phyloP scores from a whole-genome alignment of 2,888 invertebrate genomes.

The Nomada goodeniana region DNA sequence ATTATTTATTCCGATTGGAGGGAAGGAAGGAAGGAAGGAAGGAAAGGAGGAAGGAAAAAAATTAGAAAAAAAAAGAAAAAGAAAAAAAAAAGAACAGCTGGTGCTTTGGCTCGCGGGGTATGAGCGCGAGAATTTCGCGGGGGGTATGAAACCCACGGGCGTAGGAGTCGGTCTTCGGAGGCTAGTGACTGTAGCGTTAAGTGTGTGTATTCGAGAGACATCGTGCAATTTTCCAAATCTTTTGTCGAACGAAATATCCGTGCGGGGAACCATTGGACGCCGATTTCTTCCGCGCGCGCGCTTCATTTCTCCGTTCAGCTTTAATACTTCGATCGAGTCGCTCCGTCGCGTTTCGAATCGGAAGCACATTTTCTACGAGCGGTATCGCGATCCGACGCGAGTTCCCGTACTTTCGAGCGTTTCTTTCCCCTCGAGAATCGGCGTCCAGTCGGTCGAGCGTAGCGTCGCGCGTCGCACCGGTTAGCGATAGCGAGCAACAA shows the following conservation, averaged over 20 bases:
- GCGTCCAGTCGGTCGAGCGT: conserved; percentile 53
- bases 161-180: conserved; percentile 30
- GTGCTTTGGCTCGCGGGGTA: too few relatives aligned
- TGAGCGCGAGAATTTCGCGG: background rate
- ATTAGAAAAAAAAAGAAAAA: too few relatives aligned
- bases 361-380: conserved; percentile 3
- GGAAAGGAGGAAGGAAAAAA: background rate
- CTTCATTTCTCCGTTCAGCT: background rate
- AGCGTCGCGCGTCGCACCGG: conserved; percentile 79
- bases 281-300: background rate
- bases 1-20: conserved; percentile 9
- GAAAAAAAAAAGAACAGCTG: too few relatives aligned
- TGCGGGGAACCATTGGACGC: conserved; percentile 52
- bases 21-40: too few relatives aligned
- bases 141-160: conserved; percentile 52
- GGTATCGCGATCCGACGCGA: background rate
- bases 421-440: background rate
- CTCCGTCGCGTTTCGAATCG: background rate
- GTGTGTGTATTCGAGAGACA: conserved; percentile 54
- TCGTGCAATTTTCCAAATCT: conserved; percentile 64
- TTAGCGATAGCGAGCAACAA: conserved; percentile 67
- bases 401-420: too few relatives aligned
- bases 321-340: background rate
- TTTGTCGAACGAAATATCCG: conserved; percentile 41
- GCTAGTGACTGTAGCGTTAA: conserved; percentile 17